Evolutionary conservation across 1,140 invertebrate genomes (phyloP), one percentile per base, ranked within the genome.

Genomic region (Pseudomyrmex concolor): DNA sequence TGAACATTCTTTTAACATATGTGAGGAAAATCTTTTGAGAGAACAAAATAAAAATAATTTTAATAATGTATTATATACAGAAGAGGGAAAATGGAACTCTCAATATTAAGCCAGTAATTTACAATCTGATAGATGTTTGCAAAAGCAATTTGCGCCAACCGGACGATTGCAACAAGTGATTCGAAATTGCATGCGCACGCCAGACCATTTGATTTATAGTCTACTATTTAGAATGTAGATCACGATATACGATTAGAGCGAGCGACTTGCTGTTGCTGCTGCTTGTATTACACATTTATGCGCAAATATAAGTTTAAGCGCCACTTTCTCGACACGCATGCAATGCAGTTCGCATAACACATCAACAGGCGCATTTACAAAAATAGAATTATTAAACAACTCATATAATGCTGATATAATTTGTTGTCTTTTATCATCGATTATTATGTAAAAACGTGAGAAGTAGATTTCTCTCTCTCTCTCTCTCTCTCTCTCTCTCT

Each of bases 201-300:
- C 4, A 34, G 55, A 83, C 17, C 12, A 17, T 13, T 68, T 45
- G 15, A 86, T 78, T 51, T 25, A 22, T 50, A 22, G n/a, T 83
- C 51, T n/a, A 13, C 45, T 15, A n/a, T 77, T 78, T 71, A 71
- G 43, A 64, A 64, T 17, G n/a, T 25, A 83, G 70, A 83, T 74
- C 45, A 48, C 12, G 25, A 55, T 0, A 13, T n/a, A 10, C 22
- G 81, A 85, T 85, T 70, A 84, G 19, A 84, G 13, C 71, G 17
- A 73, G n/a, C 17, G n/a, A 2, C 12, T 25, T 15, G 45, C 45
- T 19, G 9, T 25, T 15, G 45, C 45, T 19, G 9, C 17, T 48
- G 25, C 19, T 50, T 51, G 67, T 50, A 51, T 51, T 51, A 22
- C 67, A 34, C 66, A 19, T 63, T 71, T 57, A 57, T 50, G 34